These are phyloP conservation scores for Telmatherina bonti DNA, from an alignment of 2,797 vertebrate genomes.

Conservation along the genomic window DNA sequence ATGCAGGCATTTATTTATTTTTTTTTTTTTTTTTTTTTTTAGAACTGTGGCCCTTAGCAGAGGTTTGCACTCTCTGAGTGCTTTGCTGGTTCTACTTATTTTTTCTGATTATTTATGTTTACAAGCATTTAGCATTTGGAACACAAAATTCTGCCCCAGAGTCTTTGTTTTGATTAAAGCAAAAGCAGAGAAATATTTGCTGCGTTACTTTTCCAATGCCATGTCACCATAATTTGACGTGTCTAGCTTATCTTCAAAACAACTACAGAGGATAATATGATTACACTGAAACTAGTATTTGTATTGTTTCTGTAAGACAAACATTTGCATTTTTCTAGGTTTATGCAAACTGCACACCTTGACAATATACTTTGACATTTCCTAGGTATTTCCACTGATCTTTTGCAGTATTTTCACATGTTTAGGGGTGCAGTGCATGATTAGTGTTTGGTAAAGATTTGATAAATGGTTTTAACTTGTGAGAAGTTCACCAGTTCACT, in stretches of 20 bases:
- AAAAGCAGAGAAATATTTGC: background rate
- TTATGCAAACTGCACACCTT: background rate
- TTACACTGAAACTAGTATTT: background rate
- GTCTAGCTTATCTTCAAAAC: no score
- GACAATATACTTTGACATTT: background rate
- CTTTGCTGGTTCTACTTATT: no score
- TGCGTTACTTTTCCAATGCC: background rate
- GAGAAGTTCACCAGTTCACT: background rate
- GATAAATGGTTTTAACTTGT: background rate
- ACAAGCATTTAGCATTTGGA: no score
- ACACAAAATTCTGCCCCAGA: no score
- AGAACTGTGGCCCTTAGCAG: no score
- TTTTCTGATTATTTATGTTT: no score
- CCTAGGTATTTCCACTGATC: background rate
- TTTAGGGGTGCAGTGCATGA: background rate
- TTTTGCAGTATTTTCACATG: background rate
- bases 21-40: no score
- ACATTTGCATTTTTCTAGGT: background rate
- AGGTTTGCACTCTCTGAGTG: no score
- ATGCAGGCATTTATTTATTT: no score
- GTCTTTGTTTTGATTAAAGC: background rate
- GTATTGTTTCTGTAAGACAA: background rate
- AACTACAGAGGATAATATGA: background rate
- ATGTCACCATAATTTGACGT: no score
- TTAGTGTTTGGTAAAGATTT: slow-evolving; percentile 12